Conservation (phyloP, 2,113 vertebrate species). For the Gavialis gangeticus region DNA sequence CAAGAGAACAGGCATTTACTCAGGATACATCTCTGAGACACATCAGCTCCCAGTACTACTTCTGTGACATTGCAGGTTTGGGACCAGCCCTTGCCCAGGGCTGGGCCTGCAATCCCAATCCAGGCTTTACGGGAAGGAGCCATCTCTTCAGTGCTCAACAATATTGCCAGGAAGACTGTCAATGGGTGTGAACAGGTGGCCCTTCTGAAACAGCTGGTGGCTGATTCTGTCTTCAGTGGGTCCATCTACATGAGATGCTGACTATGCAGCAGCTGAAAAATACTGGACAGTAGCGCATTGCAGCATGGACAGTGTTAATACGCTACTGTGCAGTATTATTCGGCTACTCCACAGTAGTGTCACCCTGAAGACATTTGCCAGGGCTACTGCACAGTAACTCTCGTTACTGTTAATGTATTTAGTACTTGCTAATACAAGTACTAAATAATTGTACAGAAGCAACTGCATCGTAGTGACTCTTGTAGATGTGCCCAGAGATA, state of each 20-base stretch:
- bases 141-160: accelerated
- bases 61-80: not conserved
- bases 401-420: too few relatives aligned
- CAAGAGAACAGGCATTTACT: not conserved
- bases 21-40: not conserved
- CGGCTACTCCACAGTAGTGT: too few relatives aligned
- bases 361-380: too few relatives aligned
- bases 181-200: accelerated
- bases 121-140: not conserved
- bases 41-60: not conserved
- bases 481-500: not conserved
- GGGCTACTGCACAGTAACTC: too few relatives aligned
- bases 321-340: too few relatives aligned
- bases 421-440: too few relatives aligned
- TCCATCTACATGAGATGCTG: too few relatives aligned
- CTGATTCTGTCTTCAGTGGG: not conserved
- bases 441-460: not conserved
- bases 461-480: not conserved
- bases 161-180: not conserved
- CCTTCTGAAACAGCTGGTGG: not conserved
- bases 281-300: too few relatives aligned
- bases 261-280: too few relatives aligned
- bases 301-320: too few relatives aligned
- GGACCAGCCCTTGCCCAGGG: not conserved
- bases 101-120: accelerated